Conservation (phyloP, 2,888 invertebrate species). For the Abrostola tripartita region DNA sequence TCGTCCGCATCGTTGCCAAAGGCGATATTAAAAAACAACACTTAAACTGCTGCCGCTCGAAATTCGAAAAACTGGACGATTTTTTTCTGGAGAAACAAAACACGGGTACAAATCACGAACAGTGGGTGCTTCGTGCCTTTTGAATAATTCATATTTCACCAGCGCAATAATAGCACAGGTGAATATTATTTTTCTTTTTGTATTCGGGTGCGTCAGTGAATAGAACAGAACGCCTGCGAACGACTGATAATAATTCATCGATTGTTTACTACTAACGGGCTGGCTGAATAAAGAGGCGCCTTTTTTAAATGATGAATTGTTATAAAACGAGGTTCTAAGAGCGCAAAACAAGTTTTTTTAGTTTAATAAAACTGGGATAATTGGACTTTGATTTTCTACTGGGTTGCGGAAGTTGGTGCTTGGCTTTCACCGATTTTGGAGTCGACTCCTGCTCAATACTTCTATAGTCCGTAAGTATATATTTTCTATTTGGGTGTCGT, state of each 20-base stretch:
- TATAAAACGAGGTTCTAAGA: slow-evolving; percentile 32
- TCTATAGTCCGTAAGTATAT: too few species aligned
- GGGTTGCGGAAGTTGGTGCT: too few species aligned
- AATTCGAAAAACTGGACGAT: slow-evolving; percentile 51
- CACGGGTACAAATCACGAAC: slow-evolving; percentile 73
- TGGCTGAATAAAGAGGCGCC: slow-evolving; percentile 45
- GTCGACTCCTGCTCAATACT: too few species aligned
- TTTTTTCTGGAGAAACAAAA: slow-evolving; percentile 69
- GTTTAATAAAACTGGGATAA: too few species aligned
- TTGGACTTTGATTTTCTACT: too few species aligned
- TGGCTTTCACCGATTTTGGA: too few species aligned
- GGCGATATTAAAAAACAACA: slow-evolving; percentile 42
- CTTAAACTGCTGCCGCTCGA: slow-evolving; percentile 39
- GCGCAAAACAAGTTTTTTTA: slow-evolving; percentile 5
- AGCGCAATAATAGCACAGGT: slow-evolving; percentile 80
- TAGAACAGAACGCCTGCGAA: slow-evolving; percentile 69
- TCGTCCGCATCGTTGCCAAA: slow-evolving; percentile 50
- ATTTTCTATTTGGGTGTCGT: too few species aligned
- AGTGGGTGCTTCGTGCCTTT: slow-evolving; percentile 57
- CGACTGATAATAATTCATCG: slow-evolving; percentile 86
- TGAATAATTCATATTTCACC: slow-evolving; percentile 82
- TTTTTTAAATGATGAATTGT: slow-evolving; percentile 61
- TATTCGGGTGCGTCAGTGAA: slow-evolving; percentile 65
- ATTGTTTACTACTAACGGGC: slow-evolving; percentile 80
- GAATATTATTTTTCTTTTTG: slow-evolving; percentile 80